These are phyloP conservation scores for Amblyjoppa proteus DNA, from an alignment of 2,888 invertebrate species.

Conservation along the genomic window DNA sequence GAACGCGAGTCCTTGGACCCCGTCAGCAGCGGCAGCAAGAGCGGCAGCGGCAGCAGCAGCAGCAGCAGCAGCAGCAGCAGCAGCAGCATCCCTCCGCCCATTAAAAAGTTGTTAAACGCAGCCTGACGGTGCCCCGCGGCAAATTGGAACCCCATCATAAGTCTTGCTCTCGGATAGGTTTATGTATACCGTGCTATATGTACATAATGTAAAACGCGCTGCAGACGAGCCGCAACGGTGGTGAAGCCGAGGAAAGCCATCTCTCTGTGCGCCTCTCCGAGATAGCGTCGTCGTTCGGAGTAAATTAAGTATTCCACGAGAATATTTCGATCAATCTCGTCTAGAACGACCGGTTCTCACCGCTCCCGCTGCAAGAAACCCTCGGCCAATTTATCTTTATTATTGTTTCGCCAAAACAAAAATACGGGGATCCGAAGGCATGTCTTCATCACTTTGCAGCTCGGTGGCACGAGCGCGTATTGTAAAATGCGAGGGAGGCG, in stretches of 20 bases:
- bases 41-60: constrained; percentile 53
- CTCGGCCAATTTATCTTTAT: constrained; percentile 4
- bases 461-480: too few species aligned
- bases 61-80: constrained; percentile 39
- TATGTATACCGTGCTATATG: constrained; percentile 72
- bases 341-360: neutral
- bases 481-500: too few species aligned
- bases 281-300: constrained; percentile 75
- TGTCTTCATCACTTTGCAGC: too few species aligned
- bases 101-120: constrained; percentile 85
- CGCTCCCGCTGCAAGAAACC: neutral
- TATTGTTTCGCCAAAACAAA: neutral
- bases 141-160: constrained; percentile 84
- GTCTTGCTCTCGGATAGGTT: constrained; percentile 81
- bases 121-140: constrained; percentile 84
- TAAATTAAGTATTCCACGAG: constrained; percentile 77
- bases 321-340: constrained; percentile 76
- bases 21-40: constrained; percentile 28
- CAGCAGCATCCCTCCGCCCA: constrained; percentile 74
- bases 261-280: constrained; percentile 60
- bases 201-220: constrained; percentile 62
- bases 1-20: constrained; percentile 32
- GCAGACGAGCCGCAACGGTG: constrained; percentile 55
- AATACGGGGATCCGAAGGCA: neutral
- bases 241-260: constrained; percentile 42